Evolutionary conservation across 2,113 vertebrate genomes (phyloP), one percentile per base, ranked within the genome.

Genomic region (Benitochromis conjunctus): DNA sequence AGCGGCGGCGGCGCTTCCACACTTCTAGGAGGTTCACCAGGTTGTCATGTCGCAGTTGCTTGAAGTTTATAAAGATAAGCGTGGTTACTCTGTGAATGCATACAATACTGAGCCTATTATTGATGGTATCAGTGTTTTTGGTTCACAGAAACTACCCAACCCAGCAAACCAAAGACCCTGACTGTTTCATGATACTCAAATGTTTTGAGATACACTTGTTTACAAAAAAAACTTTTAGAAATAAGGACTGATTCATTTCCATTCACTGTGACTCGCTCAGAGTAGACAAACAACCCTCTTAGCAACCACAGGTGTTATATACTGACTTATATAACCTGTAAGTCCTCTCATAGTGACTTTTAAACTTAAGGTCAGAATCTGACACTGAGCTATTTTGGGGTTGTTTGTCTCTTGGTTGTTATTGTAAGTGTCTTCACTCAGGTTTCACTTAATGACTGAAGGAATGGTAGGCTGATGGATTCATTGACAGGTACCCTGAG

Each of bases 41-140:
- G 89, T 98, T 99, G 82, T 97, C 97, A 2, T 99, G 98, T n/a
- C 95, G 96, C 24, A 99, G 96, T 96, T 98, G 96, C 98, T 99
- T 90, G 0, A 11, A 12, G 77, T 31, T 54, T 31, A 19, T 6
- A 80, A 41, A 69, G 13, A 83, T 1, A 19, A 81, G 2, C 38
- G 5, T 77, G 38, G 38, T 46, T 74, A 48, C 4, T 74, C 24
- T 74, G 43, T 51, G 1, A 74, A 18, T 43, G 53, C 13, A 4
- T 60, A 18, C 56, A 0, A 24, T 60, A 58, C 21, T 36, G 51
- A 16, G 74, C 14, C 56, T 80, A n/a, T 31, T 0, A 1, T 19
- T 19, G 24, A 46, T 29, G 41, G 41, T 5, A 7, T 29, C 1
- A 0, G 9, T 48, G 41, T 2, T 29, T 48, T 64, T 51, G 43